Conservation (phyloP, 2,797 vertebrate species). For the Pteropus rufus region DNA sequence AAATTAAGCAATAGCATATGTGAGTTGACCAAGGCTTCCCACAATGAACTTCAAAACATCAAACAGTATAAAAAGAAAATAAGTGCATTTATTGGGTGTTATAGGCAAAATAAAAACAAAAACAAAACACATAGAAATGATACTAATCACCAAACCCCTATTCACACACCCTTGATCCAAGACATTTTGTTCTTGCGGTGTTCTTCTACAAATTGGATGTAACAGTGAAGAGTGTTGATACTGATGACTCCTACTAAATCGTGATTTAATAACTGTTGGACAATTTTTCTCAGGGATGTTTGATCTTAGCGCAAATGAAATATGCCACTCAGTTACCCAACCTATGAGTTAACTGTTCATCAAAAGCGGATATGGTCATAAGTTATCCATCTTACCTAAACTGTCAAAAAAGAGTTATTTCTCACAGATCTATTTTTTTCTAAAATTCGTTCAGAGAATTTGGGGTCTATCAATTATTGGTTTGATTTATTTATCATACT, state of each 20-base stretch:
- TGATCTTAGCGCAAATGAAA: neutral
- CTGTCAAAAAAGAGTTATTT: neutral
- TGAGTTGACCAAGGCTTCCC: neutral
- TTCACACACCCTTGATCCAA: neutral
- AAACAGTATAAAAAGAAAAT: neutral
- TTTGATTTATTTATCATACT: neutral
- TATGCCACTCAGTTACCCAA: neutral
- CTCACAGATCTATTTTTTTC: neutral
- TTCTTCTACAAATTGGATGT: neutral
- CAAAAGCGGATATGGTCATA: neutral
- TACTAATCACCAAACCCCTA: neutral
- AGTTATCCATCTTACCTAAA: neutral
- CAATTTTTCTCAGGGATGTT: neutral
- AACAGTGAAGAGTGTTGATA: neutral
- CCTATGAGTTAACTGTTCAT: neutral
- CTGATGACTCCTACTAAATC: neutral
- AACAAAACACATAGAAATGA: neutral
- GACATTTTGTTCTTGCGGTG: neutral
- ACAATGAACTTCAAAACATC: neutral
- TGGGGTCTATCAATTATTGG: neutral
- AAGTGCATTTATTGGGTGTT: neutral
- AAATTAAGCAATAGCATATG: conserved; percentile 3
- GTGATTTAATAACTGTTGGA: neutral
- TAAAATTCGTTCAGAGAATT: neutral
- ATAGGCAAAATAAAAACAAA: neutral